Conservation (phyloP, 2,888 invertebrate genomes). For the Pilophorus perplexus region DNA sequence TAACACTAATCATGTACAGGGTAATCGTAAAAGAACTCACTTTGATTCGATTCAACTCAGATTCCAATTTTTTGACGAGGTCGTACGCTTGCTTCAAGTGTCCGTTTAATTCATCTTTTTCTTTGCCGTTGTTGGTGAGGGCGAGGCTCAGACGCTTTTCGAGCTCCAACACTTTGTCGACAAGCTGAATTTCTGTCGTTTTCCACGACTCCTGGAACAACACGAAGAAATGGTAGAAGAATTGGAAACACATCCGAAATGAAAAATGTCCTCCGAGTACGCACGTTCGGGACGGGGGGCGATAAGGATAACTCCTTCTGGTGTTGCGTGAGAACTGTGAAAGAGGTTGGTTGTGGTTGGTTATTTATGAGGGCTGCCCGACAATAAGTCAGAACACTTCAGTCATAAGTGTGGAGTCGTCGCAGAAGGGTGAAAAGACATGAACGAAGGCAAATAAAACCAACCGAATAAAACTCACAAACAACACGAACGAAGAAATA, state of each 20-base stretch:
- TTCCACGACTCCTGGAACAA: slow-evolving; percentile 47
- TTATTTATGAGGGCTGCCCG: too few relatives aligned
- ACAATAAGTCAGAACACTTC: neutral
- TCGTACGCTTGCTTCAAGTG: slow-evolving; percentile 36
- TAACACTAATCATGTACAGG: too few relatives aligned
- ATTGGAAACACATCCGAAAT: neutral
- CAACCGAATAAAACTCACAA: too few relatives aligned
- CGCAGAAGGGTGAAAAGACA: neutral
- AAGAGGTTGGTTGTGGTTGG: too few relatives aligned
- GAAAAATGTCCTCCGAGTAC: neutral
- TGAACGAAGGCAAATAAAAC: too few relatives aligned
- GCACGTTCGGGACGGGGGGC: neutral
- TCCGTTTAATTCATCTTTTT: slow-evolving; percentile 25
- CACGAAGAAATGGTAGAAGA: neutral
- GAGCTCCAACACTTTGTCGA: slow-evolving; percentile 44
- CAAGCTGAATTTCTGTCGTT: slow-evolving; percentile 44
- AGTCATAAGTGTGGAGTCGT: neutral
- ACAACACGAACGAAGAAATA: too few relatives aligned
- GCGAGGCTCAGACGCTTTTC: slow-evolving; percentile 37
- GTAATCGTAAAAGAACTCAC: slow-evolving; percentile 13
- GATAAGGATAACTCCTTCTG: too few relatives aligned
- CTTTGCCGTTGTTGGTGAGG: slow-evolving; percentile 3
- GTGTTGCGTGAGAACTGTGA: too few relatives aligned
- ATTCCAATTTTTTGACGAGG: slow-evolving; percentile 32
- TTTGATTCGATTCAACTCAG: slow-evolving; percentile 21